Evolutionary conservation across 2,113 vertebrate species (phyloP), one percentile per base, ranked within the genome.

Genomic region (Gnathochromis pfefferi): DNA sequence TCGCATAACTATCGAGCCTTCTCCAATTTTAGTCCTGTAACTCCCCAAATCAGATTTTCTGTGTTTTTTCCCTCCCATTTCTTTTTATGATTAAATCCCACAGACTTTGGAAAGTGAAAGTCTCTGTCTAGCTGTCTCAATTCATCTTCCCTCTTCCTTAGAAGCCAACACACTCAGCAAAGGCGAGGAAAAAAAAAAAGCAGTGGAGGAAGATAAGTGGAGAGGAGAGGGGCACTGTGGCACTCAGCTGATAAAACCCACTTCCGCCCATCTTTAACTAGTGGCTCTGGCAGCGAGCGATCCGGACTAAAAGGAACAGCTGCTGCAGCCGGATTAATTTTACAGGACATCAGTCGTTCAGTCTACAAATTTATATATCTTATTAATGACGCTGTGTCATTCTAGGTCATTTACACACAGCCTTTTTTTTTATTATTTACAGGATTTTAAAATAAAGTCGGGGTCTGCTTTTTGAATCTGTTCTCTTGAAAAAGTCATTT

Each of bases 201-300:
- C 58, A 17, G 40, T 6, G 21, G 40, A 84, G 68, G 85, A 86
- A 80, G 57, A 79, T 40, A 9, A 63, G 80, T 57, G 28, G 31
- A 31, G 55, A 78, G 53, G 10, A 73, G 57, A 57, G 23, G 28
- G n/a, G 12, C 51, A 86, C 47, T 75, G 38, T 90, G 82, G 63
- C 85, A 55, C 53, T 83, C 80, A 51, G 83, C 88, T 91, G 94
- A 95, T 93, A 93, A 94, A 92, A 87, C 23, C 49, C 60, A 82
- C 83, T 91, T 94, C 88, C 83, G 83, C 83, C 81, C 82, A 80
- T 93, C 83, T 87, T 82, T 88, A 86, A 91, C 82, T 42, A 47
- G 65, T 13, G 80, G 70, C 55, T 90, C 82, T 53, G 80, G 81
- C 84, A 78, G 81, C n/a, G 5, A 88, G 31, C 19, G 82, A 88